Evolutionary conservation across 2,888 invertebrate species (phyloP).

Genomic region (Leucoma salicis): DNA sequence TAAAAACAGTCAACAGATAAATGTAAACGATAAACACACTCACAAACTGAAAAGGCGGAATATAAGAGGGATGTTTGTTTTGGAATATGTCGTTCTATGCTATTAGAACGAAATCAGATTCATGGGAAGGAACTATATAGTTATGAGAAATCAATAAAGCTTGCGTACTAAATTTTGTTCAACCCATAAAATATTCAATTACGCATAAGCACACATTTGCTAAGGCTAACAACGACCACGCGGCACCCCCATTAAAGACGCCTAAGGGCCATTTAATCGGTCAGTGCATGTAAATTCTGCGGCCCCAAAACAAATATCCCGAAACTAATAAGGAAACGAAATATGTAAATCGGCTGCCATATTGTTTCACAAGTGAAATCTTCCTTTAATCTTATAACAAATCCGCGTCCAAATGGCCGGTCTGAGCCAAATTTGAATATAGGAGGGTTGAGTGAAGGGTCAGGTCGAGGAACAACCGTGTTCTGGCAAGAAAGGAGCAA

Average conservation of each 20-base stretch:
- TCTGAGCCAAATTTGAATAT: slow-evolving; percentile 77
- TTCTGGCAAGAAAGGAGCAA: slow-evolving; percentile 67
- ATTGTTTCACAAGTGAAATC: slow-evolving; percentile 83
- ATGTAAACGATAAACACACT: slow-evolving; percentile 79
- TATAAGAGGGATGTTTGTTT: slow-evolving; percentile 63
- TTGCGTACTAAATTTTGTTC: slow-evolving; percentile 68
- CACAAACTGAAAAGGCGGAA: slow-evolving; percentile 68
- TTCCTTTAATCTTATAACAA: slow-evolving; percentile 84
- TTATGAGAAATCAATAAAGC: slow-evolving; percentile 66
- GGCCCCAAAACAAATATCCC: slow-evolving; percentile 82
- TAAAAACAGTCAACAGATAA: slow-evolving; percentile 83
- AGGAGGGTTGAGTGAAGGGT: slow-evolving; percentile 74
- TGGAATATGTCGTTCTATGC: slow-evolving; percentile 15
- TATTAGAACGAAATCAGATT: slow-evolving; percentile 36
- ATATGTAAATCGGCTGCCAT: slow-evolving; percentile 82
- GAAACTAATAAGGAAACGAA: slow-evolving; percentile 83
- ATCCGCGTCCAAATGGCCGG: slow-evolving; percentile 83
- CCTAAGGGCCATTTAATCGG: slow-evolving; percentile 83
- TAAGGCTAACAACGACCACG: slow-evolving; percentile 81
- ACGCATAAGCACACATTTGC: slow-evolving; percentile 81
- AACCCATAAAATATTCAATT: slow-evolving; percentile 81
- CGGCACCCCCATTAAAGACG: slow-evolving; percentile 82
- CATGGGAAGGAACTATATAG: slow-evolving; percentile 31
- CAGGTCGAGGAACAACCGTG: slow-evolving; percentile 59
- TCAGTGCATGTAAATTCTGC: slow-evolving; percentile 81